Base-by-base conservation (phyloP, 2,113 vertebrate species). In the Forbesichthys agassizii region DNA sequence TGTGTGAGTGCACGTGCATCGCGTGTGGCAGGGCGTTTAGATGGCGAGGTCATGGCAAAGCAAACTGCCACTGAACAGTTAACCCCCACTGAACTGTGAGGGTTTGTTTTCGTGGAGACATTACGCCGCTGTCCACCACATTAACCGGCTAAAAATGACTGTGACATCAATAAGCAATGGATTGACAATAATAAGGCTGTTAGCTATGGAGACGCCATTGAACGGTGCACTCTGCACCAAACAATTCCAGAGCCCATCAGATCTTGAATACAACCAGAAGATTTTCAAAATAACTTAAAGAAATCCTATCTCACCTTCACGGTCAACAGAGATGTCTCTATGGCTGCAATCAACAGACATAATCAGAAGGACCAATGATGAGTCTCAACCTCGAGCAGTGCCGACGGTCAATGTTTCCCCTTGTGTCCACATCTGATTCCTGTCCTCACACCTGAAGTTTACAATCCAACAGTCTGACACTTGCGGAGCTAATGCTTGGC, bases 381-480 rank as follows among this genome's bases (percentile, higher is more conserved):
- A 13, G 33, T 20, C 3, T 48, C 20, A n/a, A 16, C 5, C 27
- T 36, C 60, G 36, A 56, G 11, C 4, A 20, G 33, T 60, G 16
- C 46, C n/a, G 1, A 53, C 66, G 82, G 82, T 72, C 73, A 51
- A 18, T 70, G 60, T 51, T 52, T 52, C 51, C 46, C 61, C 70
- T 59, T 0, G 27, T 62, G 61, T 67, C 63, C 76, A 61, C 63
- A 75, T 83, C 60, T 72, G 75, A 81, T 83, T 72, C 48, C 18
- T 73, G 78, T 72, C 74, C 66, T 65, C 69, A 85, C 87, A 88
- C 84, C 85, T 81, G 68, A 73, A 85, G 89, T 90, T 90, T 84
- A 73, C 76, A 86, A 92, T 91, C 73, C 86, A 92, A 79, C 81
- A 5, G 89, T 89, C 88, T 89, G 82, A 81, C 87, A 83, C 89